Evolutionary conservation across 2,888 invertebrate species (phyloP).

Genomic region (Caradrina kadenii): DNA sequence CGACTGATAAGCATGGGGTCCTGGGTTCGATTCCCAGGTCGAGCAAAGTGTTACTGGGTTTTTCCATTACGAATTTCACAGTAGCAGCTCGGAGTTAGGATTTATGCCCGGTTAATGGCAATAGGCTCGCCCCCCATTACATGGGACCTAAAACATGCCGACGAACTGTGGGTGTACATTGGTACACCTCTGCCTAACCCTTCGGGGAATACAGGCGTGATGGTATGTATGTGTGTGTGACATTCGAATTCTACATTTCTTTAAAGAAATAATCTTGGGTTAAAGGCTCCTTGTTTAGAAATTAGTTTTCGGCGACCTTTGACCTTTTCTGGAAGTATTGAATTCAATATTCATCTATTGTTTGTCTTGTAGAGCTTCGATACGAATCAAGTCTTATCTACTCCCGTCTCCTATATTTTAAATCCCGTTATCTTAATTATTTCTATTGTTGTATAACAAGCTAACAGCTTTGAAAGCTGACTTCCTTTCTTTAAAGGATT

Average conservation of each 20-base stretch:
- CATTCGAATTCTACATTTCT: neutral
- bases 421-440: constrained; percentile 30
- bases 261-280: constrained; percentile 4
- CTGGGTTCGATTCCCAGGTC: no score
- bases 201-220: no score
- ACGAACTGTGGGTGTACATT: no score
- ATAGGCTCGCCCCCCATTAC: no score
- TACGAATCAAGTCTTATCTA: neutral
- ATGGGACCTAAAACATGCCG: no score
- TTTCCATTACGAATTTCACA: no score
- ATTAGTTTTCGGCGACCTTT: constrained; percentile 13
- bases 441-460: constrained; percentile 24
- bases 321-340: constrained; percentile 7
- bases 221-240: no score
- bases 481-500: constrained; percentile 3
- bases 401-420: neutral
- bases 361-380: neutral
- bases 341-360: constrained; percentile 4
- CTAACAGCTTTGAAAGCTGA: constrained; percentile 9
- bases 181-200: no score
- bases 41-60: no score
- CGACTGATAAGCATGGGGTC: no score
- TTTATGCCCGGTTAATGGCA: no score
- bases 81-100: no score
- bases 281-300: neutral